Evolutionary conservation across 1,140 invertebrate species (phyloP).

Genomic region (Mylabris phalerata): DNA sequence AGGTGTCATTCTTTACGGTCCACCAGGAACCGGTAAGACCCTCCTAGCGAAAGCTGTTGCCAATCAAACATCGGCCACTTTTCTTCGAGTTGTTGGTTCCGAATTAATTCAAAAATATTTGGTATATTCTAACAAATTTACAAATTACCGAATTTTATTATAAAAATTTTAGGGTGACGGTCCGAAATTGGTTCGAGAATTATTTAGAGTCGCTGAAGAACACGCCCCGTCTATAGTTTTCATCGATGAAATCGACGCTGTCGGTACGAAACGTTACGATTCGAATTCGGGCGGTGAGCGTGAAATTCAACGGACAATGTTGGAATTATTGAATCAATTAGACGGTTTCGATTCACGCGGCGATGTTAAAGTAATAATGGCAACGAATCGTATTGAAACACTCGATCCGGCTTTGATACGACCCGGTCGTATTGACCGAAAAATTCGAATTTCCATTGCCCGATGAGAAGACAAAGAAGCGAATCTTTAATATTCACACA

Average conservation of each 20-base stretch:
- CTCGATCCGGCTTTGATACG: conserved; percentile 97
- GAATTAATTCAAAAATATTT: conserved; percentile 99
- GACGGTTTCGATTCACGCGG: conserved; percentile 97
- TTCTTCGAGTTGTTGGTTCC: conserved; percentile 95
- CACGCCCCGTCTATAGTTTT: conserved; percentile 99
- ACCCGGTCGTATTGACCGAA: conserved; percentile 97
- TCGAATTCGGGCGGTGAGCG: conserved; percentile 99
- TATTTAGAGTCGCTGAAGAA: conserved; percentile 98
- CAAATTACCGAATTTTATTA: background rate
- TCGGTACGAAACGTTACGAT: conserved; percentile 98
- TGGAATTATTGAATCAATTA: conserved; percentile 96
- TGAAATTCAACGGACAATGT: conserved; percentile 99
- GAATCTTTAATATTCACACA: conserved; percentile 99
- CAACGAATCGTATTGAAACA: conserved; percentile 98
- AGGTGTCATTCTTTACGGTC: conserved; percentile 97
- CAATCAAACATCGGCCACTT: conserved; percentile 99
- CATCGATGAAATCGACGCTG: conserved; percentile 99
- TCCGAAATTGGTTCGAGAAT: conserved; percentile 94
- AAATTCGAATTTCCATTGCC: conserved; percentile 99
- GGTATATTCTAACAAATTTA: conserved; percentile 39
- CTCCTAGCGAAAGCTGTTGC: conserved; percentile 98
- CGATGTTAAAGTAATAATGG: conserved; percentile 98
- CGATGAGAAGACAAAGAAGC: conserved; percentile 97
- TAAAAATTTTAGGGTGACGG: conserved; percentile 76
- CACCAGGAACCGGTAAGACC: conserved; percentile 98